Base-by-base conservation (phyloP, 2,888 invertebrate genomes). In the Himalopsyche tibetana region DNA sequence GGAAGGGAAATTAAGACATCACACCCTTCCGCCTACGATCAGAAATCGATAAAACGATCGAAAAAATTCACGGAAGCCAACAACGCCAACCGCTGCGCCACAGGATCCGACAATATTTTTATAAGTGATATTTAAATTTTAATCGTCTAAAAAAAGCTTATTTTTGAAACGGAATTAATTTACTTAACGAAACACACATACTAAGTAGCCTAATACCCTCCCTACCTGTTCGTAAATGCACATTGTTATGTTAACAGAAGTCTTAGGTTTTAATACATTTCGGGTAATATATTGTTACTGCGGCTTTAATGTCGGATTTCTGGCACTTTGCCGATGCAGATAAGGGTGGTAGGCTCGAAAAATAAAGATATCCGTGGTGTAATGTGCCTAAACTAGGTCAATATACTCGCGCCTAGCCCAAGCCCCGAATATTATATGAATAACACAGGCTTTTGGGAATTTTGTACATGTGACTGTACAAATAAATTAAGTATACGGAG, bases 301-400 rank as follows among this genome's bases (percentile, higher is more conserved):
- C 51, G 80, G 80, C 80, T 45, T 80, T 80, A 42, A 80, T 42
- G 80, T 80, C 80, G 80, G 80, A 51, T 80, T 82, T 82, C 82
- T 85, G 85, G 85, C 85, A 85, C 38, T 55, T n/a, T 85, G 82
- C 85, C 85, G 81, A 82, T 81, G 45, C 28, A 84, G 45, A 80
- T 74, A 63, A 63, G 63, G 63, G 19, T 63, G 63, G 19, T 63
- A 63, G 63, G 63, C 63, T 28, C 63, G 28, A 63, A 63, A 63
- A 63, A 63, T 63, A 74, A 74, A 74, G 74, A 74, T 74, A 74
- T 51, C 17, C 45, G 42, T 42, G 80, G 80, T 80, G 45, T 80
- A 80, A 80, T 80, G 51, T 80, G 51, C 80, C 80, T 45, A 80
- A 80, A 80, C 80, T 80, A 51, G 80, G 80, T 80, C 80, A 80